Conservation (phyloP, 2,888 invertebrate genomes). For the Agriopis marginaria region DNA sequence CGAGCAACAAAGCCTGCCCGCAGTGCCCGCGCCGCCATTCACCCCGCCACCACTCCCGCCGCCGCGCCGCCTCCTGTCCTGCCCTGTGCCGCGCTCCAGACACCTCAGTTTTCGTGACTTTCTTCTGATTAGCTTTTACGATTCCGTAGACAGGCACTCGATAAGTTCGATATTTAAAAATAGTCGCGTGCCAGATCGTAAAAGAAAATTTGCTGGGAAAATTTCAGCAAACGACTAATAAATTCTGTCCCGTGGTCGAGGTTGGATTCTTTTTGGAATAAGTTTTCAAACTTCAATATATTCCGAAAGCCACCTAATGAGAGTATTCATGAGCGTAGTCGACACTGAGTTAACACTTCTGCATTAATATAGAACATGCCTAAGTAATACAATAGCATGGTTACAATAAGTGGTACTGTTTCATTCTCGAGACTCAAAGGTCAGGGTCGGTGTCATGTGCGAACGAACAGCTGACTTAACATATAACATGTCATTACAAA, state of each 20-base stretch:
- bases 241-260: constrained; percentile 39
- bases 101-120: constrained; percentile 80
- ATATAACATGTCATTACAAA: constrained; percentile 43
- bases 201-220: constrained; percentile 53
- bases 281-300: constrained; percentile 25
- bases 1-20: constrained; percentile 83
- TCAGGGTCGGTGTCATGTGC: constrained; percentile 68
- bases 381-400: constrained; percentile 33
- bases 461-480: constrained; percentile 67
- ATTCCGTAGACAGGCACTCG: constrained; percentile 57
- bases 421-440: constrained; percentile 66
- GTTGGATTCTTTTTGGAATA: constrained; percentile 26
- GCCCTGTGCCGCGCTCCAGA: constrained; percentile 59
- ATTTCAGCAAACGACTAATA: constrained; percentile 48
- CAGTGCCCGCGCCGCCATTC: constrained; percentile 82
- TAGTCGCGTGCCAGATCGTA: constrained; percentile 57
- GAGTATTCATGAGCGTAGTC: constrained; percentile 20
- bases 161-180: constrained; percentile 66
- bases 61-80: constrained; percentile 49
- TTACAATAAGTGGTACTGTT: constrained; percentile 69
- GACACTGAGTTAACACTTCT: constrained; percentile 13
- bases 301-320: constrained; percentile 17
- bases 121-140: constrained; percentile 66
- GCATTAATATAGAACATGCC: constrained; percentile 9
- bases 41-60: constrained; percentile 74